Evolutionary conservation across 2,888 invertebrate species (phyloP), one percentile per base, ranked within the genome.

Genomic region (Brenthis daphne): DNA sequence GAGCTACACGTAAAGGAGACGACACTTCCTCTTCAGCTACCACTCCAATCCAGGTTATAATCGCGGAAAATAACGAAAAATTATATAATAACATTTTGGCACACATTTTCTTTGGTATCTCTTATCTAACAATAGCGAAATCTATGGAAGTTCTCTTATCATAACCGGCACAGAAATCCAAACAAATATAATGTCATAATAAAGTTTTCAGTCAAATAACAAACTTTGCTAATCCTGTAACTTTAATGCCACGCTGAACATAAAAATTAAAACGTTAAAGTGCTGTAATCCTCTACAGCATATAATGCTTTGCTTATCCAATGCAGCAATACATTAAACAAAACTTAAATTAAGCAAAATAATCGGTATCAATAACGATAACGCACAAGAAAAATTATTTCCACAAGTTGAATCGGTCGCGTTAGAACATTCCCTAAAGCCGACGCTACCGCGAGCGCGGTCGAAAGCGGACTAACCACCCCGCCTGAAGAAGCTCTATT

Each of bases 1-100:
- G 95, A 77, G 95, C 95, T 77, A 95, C 95, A 80, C 95, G 94
- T 76, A 96, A 87, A 69, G 95, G 95, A 79, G 95, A 95, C 72
- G 95, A 95, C 77, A 95, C 94, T 84, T 95, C 95, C 90, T 94
- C 94, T 80, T 95, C 94, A 76, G 94, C 94, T 65, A 84, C 78
- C 84, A 90, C 92, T 83, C 88, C 91, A 88, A 91, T 91, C 92
- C 92, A 90, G 79, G 88, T 85, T 80, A 88, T 83, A 76, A 90
- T 78, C 77, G 86, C 80, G 79, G 88, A 86, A 84, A 91, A 87
- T 81, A 92, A 83, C 82, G 85, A 87, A 79, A 90, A 91, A 92
- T 90, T 89, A 90, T 86, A 89, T 81, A 90, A 87, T 85, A 92
- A 90, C 90, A 92, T 92, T 92, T 92, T 92, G 91, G 91, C 92